Conservation (phyloP, 2,113 vertebrate species). For the Colistium nudipinnis region DNA sequence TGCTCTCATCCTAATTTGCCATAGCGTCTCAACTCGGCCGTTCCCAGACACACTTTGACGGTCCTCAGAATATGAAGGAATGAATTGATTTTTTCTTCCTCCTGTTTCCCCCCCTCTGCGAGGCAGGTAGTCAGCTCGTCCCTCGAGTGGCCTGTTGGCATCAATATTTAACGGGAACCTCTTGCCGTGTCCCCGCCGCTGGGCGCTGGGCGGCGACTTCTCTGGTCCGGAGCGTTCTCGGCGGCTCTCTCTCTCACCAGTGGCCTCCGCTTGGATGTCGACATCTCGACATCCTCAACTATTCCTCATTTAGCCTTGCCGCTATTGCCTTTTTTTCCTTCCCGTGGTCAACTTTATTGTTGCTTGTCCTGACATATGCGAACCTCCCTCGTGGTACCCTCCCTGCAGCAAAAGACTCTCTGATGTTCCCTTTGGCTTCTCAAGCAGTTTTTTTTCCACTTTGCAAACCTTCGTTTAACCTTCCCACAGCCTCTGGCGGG, state of each 20-base stretch:
- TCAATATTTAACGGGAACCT: conserved; percentile 73
- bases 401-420: conserved; percentile 10
- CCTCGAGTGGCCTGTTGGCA: conserved; percentile 55
- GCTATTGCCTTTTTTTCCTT: neutral
- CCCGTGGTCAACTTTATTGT: neutral
- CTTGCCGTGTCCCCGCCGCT: conserved; percentile 31
- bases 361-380: conserved; percentile 9
- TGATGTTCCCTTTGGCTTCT: conserved; percentile 16
- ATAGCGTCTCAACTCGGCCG: conserved; percentile 17
- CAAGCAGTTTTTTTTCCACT: conserved; percentile 32
- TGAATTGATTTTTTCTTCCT: conserved; percentile 17
- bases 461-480: conserved; percentile 62
- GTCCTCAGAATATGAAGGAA: conserved; percentile 26
- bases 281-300: too few species aligned
- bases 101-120: conserved; percentile 24
- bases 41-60: conserved; percentile 24
- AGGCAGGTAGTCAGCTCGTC: conserved; percentile 43
- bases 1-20: conserved; percentile 29
- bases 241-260: neutral
- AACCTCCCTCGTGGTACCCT: conserved; percentile 15
- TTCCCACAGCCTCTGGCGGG: conserved; percentile 48
- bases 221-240: conserved; percentile 11
- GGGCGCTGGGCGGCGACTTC: conserved; percentile 20
- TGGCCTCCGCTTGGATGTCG: neutral
- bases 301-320: too few species aligned